Evolutionary conservation across 2,888 invertebrate species (phyloP).

Genomic region (Ophion slaviceki): DNA sequence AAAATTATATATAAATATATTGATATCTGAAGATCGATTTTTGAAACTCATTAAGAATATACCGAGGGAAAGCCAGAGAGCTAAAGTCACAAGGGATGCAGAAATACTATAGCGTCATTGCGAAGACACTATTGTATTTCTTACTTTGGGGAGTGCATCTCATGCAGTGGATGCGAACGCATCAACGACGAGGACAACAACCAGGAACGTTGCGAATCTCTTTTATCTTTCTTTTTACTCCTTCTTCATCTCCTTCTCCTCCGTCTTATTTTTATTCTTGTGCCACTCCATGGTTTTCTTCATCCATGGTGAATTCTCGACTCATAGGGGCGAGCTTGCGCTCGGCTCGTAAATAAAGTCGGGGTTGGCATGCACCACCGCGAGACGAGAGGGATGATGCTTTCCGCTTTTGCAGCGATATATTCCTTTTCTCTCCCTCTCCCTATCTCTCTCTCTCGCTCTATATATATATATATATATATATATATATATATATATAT

Average conservation of each 20-base stretch:
- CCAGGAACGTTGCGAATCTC: slow-evolving; percentile 42
- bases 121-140: slow-evolving; percentile 13
- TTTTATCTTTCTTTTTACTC: slow-evolving; percentile 32
- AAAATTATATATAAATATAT: no score
- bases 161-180: neutral
- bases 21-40: no score
- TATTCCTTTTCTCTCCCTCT: neutral
- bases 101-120: slow-evolving; percentile 52
- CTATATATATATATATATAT: no score
- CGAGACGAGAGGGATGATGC: slow-evolving; percentile 55
- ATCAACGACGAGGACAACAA: slow-evolving; percentile 44
- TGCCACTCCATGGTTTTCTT: slow-evolving; percentile 40
- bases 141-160: neutral
- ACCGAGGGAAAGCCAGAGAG: no score
- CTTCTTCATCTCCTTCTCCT: slow-evolving; percentile 17
- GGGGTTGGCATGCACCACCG: slow-evolving; percentile 39
- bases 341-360: slow-evolving; percentile 60
- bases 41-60: no score
- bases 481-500: neutral
- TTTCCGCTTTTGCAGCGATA: slow-evolving; percentile 15
- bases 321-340: slow-evolving; percentile 50
- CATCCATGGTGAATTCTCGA: slow-evolving; percentile 49
- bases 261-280: slow-evolving; percentile 34
- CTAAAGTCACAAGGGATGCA: no score
- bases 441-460: slow-evolving; percentile 26